Base-by-base conservation (phyloP, 1,140 invertebrate species). In the Parasteatoda tepidariorum region DNA sequence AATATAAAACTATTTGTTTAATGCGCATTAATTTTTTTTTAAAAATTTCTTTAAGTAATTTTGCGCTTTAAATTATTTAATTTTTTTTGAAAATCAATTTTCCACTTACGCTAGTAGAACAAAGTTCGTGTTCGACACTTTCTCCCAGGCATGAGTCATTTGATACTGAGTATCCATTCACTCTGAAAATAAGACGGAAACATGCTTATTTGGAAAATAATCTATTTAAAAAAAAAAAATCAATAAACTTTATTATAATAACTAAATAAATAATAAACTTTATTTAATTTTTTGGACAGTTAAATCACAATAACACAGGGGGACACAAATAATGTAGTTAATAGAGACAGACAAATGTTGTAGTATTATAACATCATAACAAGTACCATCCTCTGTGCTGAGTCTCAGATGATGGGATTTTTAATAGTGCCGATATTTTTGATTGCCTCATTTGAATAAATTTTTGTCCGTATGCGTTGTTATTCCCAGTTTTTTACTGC, bases 101-200 rank as follows among this genome's bases (percentile, higher is more conserved):
- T 59, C 6, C 61, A 68, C 76, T 79, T 68, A 79, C 76, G 38
- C 68, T 38, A 3, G 26, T 67, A 7, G 76, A 68, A 26, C 76
- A 79, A 15, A 79, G 18, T 57, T 79, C 76, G n/a, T 79, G 68
- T 34, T 79, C 61, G 2, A 57, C n/a, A 24, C 15, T 59, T 7
- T 68, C 62, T 24, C 62, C 76, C 11, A 79, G 6, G 22, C 76
- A 79, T n/a, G 59, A 9, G 31, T 30, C 54, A 0, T 13, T 22
- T 5, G 64, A 68, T 30, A 11, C 28, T 57, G 33, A 33, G 3
- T 34, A 68, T 68, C 31, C 54, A n/a, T 31, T 28, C 54, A 59
- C 59, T 22, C 70, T 73, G 34, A 33, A 73, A 57, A 48, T 9
- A 70, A n/a, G n/a, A n/a, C n/a, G n/a, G n/a, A n/a, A n/a, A n/a